Conservation (phyloP, 2,888 invertebrate genomes). For the Serripes groenlandicus region DNA sequence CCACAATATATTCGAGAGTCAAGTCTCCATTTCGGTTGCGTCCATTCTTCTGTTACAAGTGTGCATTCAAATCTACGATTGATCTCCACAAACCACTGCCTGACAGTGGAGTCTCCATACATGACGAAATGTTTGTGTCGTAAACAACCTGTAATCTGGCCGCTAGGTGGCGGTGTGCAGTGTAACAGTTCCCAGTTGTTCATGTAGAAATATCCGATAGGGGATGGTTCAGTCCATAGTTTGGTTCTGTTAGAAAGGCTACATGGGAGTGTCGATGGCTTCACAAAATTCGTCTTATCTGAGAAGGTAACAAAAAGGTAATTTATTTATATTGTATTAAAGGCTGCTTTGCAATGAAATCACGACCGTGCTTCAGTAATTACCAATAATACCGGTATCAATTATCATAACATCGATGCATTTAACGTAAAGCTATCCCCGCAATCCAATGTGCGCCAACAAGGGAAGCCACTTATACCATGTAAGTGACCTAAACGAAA, state of each 20-base stretch:
- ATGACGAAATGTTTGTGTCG: conserved; percentile 19
- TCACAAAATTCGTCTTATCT: no score
- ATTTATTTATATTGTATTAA: no score
- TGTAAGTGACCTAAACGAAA: no score
- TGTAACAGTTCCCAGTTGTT: neutral
- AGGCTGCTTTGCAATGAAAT: no score
- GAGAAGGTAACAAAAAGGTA: no score
- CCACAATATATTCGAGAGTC: neutral
- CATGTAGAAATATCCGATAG: neutral
- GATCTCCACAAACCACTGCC: conserved; percentile 36
- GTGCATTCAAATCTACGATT: neutral
- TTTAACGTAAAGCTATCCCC: no score
- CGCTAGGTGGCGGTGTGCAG: neutral
- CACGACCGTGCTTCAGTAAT: no score
- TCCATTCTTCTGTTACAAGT: conserved; percentile 25
- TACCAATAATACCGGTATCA: no score
- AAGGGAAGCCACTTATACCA: no score
- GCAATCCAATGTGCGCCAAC: no score
- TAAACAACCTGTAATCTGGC: conserved; percentile 6
- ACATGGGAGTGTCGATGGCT: no score
- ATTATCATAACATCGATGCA: no score
- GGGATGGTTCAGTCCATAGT: neutral
- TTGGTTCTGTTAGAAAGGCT: neutral
- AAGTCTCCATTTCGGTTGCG: conserved; percentile 21
- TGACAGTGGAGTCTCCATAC: conserved; percentile 29